These are phyloP conservation scores for Meiosimyza decipiens DNA, from an alignment of 2,888 invertebrate species.

Conservation along the genomic window DNA sequence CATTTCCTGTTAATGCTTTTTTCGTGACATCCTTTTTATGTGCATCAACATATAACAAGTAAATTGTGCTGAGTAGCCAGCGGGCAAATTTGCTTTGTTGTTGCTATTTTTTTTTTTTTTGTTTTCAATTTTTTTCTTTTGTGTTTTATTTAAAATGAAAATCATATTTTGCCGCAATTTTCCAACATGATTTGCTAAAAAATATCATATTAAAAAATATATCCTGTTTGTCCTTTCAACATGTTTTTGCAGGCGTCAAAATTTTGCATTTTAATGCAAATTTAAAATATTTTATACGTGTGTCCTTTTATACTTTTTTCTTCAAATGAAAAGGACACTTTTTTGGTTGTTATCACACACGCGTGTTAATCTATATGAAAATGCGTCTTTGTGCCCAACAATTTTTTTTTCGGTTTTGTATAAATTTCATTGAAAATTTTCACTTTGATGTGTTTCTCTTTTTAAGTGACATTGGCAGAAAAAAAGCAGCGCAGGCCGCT, in stretches of 20 bases:
- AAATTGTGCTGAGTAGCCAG: constrained; percentile 47
- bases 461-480: constrained; percentile 8
- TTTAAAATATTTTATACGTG: not conserved
- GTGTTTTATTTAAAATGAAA: constrained; percentile 38
- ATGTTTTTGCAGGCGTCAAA: constrained; percentile 19
- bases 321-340: constrained; percentile 25
- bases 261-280: constrained; percentile 27
- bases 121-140: constrained; percentile 34
- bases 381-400: not conserved
- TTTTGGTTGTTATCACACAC: constrained; percentile 41
- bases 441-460: constrained; percentile 30
- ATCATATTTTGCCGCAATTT: constrained; percentile 60
- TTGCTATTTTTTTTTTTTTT: constrained; percentile 31
- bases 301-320: constrained; percentile 26
- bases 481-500: not conserved
- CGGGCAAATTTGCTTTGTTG: constrained; percentile 42
- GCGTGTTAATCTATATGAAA: constrained; percentile 44
- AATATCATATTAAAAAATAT: constrained; percentile 35
- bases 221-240: constrained; percentile 15
- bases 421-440: constrained; percentile 41
- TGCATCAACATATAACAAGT: constrained; percentile 44
- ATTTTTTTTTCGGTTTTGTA: constrained; percentile 29
- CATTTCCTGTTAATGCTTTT: not conserved
- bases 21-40: not conserved
- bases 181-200: constrained; percentile 58